Evolutionary conservation across 2,888 invertebrate genomes (phyloP).

Genomic region (Leistus spinibarbis): DNA sequence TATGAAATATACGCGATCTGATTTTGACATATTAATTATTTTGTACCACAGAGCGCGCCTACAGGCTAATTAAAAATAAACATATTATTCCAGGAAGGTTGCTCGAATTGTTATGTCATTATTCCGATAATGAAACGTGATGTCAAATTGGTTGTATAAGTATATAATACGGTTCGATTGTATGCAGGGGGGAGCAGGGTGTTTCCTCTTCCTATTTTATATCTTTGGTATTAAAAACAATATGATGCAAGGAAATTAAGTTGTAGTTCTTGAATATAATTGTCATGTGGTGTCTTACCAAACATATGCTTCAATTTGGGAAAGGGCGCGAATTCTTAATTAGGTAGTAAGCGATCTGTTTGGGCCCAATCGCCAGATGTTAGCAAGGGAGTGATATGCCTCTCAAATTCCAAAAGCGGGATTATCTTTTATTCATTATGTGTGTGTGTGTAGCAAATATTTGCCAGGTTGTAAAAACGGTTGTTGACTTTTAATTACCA

Average conservation of each 20-base stretch:
- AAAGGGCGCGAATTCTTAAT: neutral
- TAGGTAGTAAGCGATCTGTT: neutral
- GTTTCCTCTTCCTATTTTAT: neutral
- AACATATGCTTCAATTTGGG: neutral
- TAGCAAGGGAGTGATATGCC: neutral
- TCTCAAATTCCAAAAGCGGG: too few relatives aligned
- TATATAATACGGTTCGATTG: too few relatives aligned
- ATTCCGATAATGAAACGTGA: neutral
- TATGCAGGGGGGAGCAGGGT: neutral
- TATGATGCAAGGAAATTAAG: too few relatives aligned
- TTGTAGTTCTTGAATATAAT: neutral
- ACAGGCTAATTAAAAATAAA: neutral
- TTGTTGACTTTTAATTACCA: too few relatives aligned
- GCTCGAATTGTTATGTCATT: neutral
- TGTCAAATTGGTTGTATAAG: neutral
- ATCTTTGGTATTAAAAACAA: too few relatives aligned
- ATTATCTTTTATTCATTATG: too few relatives aligned
- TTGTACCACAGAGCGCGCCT: neutral
- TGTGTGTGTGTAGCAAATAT: too few relatives aligned
- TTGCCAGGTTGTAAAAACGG: too few relatives aligned
- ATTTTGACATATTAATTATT: neutral
- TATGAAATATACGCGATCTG: neutral
- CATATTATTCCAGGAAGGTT: neutral
- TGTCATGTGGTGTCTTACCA: neutral
- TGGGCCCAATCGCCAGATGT: neutral